These are phyloP conservation scores for Orchesella flavescens DNA, from an alignment of 2,888 invertebrate genomes.

Conservation along the genomic window DNA sequence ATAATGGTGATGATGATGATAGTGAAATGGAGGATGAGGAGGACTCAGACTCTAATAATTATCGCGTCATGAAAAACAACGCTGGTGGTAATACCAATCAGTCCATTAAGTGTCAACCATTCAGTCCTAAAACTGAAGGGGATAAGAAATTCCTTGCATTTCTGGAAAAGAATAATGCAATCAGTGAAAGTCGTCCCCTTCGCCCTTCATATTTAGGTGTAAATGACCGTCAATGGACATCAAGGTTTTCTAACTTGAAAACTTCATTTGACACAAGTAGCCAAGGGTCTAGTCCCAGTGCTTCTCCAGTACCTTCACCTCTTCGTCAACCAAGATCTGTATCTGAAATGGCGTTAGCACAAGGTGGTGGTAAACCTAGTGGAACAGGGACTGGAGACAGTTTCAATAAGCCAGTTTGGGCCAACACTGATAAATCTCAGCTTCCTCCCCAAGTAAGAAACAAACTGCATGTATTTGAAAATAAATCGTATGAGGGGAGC, in stretches of 20 bases:
- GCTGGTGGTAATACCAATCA: slow-evolving; percentile 72
- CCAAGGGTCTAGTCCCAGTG: slow-evolving; percentile 71
- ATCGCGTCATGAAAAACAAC: slow-evolving; percentile 72
- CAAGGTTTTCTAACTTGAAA: slow-evolving; percentile 87
- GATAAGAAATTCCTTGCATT: slow-evolving; percentile 89
- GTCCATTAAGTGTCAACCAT: slow-evolving; percentile 69
- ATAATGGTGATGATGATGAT: slow-evolving; percentile 73
- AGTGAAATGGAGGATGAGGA: slow-evolving; percentile 76
- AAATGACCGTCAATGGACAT: slow-evolving; percentile 83
- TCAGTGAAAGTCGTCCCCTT: slow-evolving; percentile 70
- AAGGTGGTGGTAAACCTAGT: no score
- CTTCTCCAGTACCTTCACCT: slow-evolving; percentile 68
- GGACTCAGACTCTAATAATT: slow-evolving; percentile 70
- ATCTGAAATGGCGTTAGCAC: slow-evolving; percentile 63
- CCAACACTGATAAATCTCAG: slow-evolving; percentile 61
- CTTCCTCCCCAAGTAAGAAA: slow-evolving; percentile 70
- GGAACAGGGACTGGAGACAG: slow-evolving; percentile 18
- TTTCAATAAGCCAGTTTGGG: slow-evolving; percentile 66
- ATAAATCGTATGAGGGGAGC: slow-evolving; percentile 38
- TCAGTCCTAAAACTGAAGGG: slow-evolving; percentile 88
- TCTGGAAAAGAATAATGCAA: slow-evolving; percentile 81
- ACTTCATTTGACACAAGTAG: slow-evolving; percentile 81
- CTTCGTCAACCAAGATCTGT: slow-evolving; percentile 64
- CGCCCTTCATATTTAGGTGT: slow-evolving; percentile 72
- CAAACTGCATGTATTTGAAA: slow-evolving; percentile 71